These are phyloP conservation scores for Poeciliopsis paucimaculata DNA, from an alignment of 2,797 vertebrate genomes.

Conservation along the genomic window DNA sequence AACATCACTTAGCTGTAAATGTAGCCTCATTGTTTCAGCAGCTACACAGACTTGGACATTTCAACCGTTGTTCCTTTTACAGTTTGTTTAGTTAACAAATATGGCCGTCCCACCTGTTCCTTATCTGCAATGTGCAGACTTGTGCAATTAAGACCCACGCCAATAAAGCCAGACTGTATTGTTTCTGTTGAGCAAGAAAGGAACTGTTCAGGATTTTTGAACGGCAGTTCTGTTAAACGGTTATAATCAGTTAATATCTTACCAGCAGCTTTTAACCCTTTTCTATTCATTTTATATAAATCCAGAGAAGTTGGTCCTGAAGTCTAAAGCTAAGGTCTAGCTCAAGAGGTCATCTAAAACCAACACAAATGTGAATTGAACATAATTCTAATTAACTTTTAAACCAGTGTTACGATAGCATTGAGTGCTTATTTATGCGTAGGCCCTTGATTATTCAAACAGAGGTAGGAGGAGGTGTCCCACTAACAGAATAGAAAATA, in stretches of 20 bases:
- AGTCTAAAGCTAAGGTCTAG: background rate
- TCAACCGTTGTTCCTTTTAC: constrained; percentile 66
- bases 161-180: constrained; percentile 12
- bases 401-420: background rate
- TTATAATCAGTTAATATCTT: background rate
- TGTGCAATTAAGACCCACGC: background rate
- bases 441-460: background rate
- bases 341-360: background rate
- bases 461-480: background rate
- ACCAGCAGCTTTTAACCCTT: background rate
- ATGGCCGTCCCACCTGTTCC: constrained; percentile 76
- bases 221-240: background rate
- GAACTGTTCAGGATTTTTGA: background rate
- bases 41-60: constrained; percentile 54
- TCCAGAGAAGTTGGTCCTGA: background rate
- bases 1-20: constrained; percentile 29
- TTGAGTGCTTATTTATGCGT: background rate
- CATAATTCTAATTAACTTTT: background rate
- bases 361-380: background rate
- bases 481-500: background rate
- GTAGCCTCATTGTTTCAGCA: constrained; percentile 74
- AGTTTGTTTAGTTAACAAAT: constrained; percentile 67
- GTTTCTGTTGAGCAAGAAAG: background rate
- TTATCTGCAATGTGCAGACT: constrained; percentile 45
- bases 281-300: background rate